Conservation (phyloP, 2,888 invertebrate species). For the Lampropteryx suffumata region DNA sequence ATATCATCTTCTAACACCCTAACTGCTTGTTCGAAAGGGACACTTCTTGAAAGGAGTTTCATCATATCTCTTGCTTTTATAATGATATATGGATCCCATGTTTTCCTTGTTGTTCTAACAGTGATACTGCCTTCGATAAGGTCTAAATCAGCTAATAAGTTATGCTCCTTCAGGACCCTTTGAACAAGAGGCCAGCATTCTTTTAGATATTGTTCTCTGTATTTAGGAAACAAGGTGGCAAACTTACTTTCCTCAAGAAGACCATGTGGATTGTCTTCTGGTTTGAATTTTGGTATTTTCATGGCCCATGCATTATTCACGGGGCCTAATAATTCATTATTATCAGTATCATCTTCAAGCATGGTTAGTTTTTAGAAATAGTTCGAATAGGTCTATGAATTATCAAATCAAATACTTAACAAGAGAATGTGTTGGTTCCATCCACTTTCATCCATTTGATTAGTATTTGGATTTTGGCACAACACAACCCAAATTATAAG, state of each 20-base stretch:
- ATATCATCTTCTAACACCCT: conserved; percentile 94
- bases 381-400: no score
- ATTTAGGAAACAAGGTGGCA: conserved; percentile 98
- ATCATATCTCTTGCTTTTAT: conserved; percentile 98
- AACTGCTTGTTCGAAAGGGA: conserved; percentile 97
- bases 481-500: no score
- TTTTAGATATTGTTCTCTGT: conserved; percentile 96
- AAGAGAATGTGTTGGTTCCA: no score
- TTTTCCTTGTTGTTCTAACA: conserved; percentile 96
- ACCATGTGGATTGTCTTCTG: conserved; percentile 94
- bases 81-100: conserved; percentile 99
- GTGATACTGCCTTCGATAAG: conserved; percentile 97
- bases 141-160: conserved; percentile 94
- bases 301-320: conserved; percentile 94
- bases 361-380: conserved; percentile 39
- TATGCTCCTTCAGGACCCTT: conserved; percentile 90
- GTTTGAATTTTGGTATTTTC: conserved; percentile 93
- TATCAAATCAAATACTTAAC: no score
- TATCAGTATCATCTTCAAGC: conserved; percentile 46
- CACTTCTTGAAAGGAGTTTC: conserved; percentile 96
- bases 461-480: no score
- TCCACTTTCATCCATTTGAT: no score
- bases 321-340: conserved; percentile 74
- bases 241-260: conserved; percentile 97
- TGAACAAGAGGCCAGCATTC: conserved; percentile 98